Evolutionary conservation across 1,140 invertebrate genomes (phyloP), one percentile per base, ranked within the genome.

Genomic region (Drosophila pseudoobscura): DNA sequence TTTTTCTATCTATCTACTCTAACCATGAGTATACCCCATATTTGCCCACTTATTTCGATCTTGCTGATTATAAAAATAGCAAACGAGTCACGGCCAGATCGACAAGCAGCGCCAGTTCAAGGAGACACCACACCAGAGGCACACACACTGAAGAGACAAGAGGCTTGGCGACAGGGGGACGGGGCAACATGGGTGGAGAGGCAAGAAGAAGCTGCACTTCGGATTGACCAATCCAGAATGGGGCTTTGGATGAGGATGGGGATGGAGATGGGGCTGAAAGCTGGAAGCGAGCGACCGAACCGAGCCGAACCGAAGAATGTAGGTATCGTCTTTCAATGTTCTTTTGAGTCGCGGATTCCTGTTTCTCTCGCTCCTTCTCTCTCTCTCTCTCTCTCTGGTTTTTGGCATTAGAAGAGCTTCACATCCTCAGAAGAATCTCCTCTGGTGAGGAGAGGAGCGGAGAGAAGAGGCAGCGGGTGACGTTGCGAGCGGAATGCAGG

Each of bases 1-100:
- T 24, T 5, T 24, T 0, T 24, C 4, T 24, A 17, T 17, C 17
- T 17, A 17, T 17, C 17, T 17, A 17, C 17, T 17, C 17, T 17
- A 17, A 0, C 17, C 17, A 17, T 26, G 15, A 22, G 31, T 13
- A 69, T 69, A 69, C 66, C 63, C 66, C 51, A 57, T 43, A 44
- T 35, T 39, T 49, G 51, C 45, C 44, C 66, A 50, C 51, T 43
- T 69, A 57, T 69, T 69, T 69, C 63, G 66, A 69, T 69, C 63
- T 69, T 29, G 66, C 66, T 65, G 62, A 62, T 68, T 87, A 85
- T 87, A 87, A 83, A 87, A 87, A 87, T 87, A 87, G 83, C 77
- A 84, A 84, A 87, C 82, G 75, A 84, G 80, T 84, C 80, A 87
- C 78, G 80, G 80, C 80, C 80, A 85, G 64, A 60, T 61, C 68